These are phyloP conservation scores for Eciton burchellii DNA, from an alignment of 1,140 invertebrate species.

Conservation along the genomic window DNA sequence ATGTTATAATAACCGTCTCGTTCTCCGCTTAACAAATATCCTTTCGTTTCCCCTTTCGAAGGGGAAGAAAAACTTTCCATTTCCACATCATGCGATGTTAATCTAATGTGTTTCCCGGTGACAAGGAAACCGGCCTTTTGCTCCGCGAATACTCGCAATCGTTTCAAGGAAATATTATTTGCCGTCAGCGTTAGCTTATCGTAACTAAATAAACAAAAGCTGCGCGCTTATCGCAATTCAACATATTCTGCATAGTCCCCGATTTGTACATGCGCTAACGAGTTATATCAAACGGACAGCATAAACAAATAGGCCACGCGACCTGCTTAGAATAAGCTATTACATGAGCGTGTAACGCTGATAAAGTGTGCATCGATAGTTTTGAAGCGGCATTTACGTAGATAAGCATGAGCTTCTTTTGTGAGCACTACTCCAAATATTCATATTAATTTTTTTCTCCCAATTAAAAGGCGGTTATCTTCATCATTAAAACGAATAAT, in stretches of 20 bases:
- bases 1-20: background rate
- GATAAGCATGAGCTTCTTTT: background rate
- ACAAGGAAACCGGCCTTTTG: background rate
- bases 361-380: background rate
- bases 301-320: conserved; percentile 40
- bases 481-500: background rate
- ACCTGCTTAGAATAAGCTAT: conserved; percentile 14
- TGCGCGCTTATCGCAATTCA: conserved; percentile 30
- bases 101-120: conserved; percentile 7
- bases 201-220: conserved; percentile 52
- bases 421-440: conserved; percentile 10
- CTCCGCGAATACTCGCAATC: background rate
- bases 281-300: conserved; percentile 49
- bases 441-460: background rate
- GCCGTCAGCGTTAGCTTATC: conserved; percentile 53
- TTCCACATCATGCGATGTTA: conserved; percentile 31
- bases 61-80: conserved; percentile 23
- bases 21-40: background rate
- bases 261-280: conserved; percentile 25
- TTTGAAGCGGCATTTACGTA: background rate
- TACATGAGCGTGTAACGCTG: background rate
- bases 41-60: background rate
- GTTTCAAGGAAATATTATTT: conserved; percentile 54
- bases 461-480: conserved; percentile 12
- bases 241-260: conserved; percentile 13